A percentile compares a stretch with the other conserved stretches of the same genome.
Conservation (phyloP, 2,113 vertebrate genomes). For the Steatornis caripensis region DNA sequence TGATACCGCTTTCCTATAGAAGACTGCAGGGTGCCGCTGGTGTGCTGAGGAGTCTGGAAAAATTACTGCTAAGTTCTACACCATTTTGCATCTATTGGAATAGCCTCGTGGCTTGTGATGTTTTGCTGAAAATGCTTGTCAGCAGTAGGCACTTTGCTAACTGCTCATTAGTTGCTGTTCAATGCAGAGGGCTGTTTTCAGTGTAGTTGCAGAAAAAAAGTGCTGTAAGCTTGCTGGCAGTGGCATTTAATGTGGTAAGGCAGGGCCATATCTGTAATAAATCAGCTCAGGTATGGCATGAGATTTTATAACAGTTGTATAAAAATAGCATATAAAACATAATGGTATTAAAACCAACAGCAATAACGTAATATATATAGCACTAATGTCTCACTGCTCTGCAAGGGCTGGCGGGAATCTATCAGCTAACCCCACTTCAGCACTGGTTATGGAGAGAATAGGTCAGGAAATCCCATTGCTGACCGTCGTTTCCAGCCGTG, state of each 20-base stretch:
- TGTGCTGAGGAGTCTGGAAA: neutral
- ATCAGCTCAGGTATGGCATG: neutral
- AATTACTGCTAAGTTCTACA: neutral
- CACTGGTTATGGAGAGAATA: neutral
- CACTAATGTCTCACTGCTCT: neutral
- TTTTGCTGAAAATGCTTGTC: neutral
- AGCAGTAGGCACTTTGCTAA: neutral
- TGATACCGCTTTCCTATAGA: neutral
- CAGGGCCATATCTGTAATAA: neutral
- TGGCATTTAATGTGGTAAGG: neutral
- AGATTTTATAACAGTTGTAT: neutral
- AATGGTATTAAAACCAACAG: neutral
- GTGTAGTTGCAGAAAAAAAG: neutral
- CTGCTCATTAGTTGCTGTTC: rapidly evolving
- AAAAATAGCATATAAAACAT: neutral
- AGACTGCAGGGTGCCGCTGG: neutral
- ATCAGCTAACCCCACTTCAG: neutral
- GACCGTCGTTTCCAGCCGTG: neutral
- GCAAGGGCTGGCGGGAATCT: neutral
- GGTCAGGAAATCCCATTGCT: neutral
- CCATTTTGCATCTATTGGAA: neutral
- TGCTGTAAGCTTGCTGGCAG: neutral
- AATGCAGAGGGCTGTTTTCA: neutral
- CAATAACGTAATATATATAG: neutral
- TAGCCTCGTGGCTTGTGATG: neutral